These are phyloP conservation scores for Archips crataeganus DNA, from an alignment of 2,888 invertebrate genomes.

Conservation along the genomic window DNA sequence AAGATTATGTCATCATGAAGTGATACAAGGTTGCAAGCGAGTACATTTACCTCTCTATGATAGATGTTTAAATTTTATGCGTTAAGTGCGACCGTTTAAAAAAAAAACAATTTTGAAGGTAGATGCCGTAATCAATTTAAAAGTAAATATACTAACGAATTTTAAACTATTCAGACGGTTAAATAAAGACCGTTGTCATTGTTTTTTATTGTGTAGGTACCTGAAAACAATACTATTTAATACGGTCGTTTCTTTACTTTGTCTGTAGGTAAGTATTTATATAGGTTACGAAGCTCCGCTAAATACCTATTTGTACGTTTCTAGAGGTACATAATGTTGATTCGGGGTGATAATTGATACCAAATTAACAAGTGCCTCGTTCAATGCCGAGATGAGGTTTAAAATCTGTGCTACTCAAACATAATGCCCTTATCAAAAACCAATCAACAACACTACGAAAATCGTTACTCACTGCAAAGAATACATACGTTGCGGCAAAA, in stretches of 20 bases:
- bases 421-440: slow-evolving; percentile 15
- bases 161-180: neutral
- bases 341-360: slow-evolving; percentile 29
- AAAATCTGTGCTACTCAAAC: slow-evolving; percentile 6
- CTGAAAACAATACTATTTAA: neutral
- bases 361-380: slow-evolving; percentile 35
- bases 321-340: neutral
- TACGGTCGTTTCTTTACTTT: neutral
- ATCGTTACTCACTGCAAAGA: slow-evolving; percentile 7
- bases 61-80: neutral
- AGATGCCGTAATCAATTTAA: neutral
- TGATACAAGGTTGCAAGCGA: neutral
- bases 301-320: neutral
- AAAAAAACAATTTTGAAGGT: neutral
- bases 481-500: slow-evolving; percentile 8
- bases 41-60: slow-evolving; percentile 1
- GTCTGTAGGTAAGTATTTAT: neutral
- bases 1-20: slow-evolving; percentile 22
- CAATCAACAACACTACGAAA: slow-evolving; percentile 28
- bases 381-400: slow-evolving; percentile 18
- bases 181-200: neutral
- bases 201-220: neutral
- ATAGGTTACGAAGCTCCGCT: neutral
- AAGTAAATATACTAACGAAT: neutral
- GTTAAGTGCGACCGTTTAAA: neutral